Evolutionary conservation across 1,140 invertebrate species (phyloP).

Genomic region (Diplogasteroides magnus): DNA sequence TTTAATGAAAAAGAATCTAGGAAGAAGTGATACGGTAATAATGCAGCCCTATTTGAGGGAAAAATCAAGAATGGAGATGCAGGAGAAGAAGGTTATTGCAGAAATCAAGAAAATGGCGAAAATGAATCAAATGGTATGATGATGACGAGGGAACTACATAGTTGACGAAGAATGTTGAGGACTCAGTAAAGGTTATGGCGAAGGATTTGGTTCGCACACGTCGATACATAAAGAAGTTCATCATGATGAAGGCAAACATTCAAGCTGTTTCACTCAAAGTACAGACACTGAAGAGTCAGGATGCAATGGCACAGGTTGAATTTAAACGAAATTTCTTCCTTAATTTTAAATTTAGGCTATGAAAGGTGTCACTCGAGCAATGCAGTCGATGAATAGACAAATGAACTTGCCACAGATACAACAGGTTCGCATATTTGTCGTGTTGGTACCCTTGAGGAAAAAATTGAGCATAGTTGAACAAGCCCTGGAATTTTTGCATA

Average conservation of each 20-base stretch:
- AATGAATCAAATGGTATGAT: slow-evolving; percentile 88
- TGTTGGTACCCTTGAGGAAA: no score
- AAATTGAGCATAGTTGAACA: no score
- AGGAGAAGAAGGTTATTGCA: slow-evolving; percentile 95
- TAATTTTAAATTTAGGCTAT: slow-evolving; percentile 66
- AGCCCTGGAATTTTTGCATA: no score
- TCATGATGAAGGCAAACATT: slow-evolving; percentile 98
- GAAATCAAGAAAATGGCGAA: slow-evolving; percentile 99
- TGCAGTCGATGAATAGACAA: slow-evolving; percentile 94
- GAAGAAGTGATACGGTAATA: no score
- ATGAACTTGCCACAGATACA: slow-evolving; percentile 98
- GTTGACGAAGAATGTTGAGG: slow-evolving; percentile 64
- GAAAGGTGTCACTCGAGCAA: slow-evolving; percentile 96
- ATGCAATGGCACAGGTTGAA: slow-evolving; percentile 85
- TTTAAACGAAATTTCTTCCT: slow-evolving; percentile 13
- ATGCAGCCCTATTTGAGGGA: slow-evolving; percentile 7
- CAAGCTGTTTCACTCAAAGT: slow-evolving; percentile 95
- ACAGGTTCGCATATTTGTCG: no score
- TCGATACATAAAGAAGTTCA: slow-evolving; percentile 93
- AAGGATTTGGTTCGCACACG: slow-evolving; percentile 95
- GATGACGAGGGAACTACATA: no score
- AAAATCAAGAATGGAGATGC: slow-evolving; percentile 81
- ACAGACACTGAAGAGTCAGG: slow-evolving; percentile 93
- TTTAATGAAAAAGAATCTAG: no score
- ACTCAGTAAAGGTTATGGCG: slow-evolving; percentile 99